Percentiles rank a stretch among this genome's conserved stretches.
These are phyloP conservation scores for Cephus sareptanus DNA, from an alignment of 2,888 invertebrate genomes.

Conservation along the genomic window DNA sequence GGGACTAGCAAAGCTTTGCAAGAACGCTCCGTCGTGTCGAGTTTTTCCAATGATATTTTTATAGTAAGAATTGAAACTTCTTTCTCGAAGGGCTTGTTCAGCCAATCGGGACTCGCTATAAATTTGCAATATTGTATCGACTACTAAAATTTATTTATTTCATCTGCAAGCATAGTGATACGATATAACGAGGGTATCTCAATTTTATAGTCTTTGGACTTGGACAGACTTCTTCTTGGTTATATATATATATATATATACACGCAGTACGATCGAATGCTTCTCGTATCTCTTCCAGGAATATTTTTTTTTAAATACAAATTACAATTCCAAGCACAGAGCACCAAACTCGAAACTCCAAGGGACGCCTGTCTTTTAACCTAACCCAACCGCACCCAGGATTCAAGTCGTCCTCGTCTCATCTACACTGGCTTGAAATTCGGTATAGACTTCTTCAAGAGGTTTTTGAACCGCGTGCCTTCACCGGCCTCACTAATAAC, in stretches of 20 bases:
- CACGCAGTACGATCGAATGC: conserved; percentile 24
- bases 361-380: conserved; percentile 10
- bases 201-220: not conserved
- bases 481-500: not conserved
- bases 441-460: not conserved
- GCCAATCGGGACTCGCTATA: not conserved
- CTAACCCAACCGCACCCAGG: not conserved
- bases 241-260: not conserved
- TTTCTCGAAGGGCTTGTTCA: not conserved
- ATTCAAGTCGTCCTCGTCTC: not conserved
- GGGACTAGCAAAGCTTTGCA: not conserved
- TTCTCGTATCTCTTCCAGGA: conserved; percentile 33
- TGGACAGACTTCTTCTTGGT: not conserved
- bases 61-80: not conserved
- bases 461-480: conserved; percentile 3
- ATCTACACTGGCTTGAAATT: not conserved
- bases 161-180: not conserved
- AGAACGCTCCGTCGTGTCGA: not conserved
- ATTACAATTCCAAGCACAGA: conserved; percentile 40
- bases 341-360: conserved; percentile 37
- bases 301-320: conserved; percentile 26
- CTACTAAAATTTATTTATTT: not conserved
- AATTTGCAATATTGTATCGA: not conserved
- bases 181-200: not conserved
- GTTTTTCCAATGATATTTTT: not conserved